phyloP scores from a whole-genome alignment of 2,797 vertebrate species.

The Perodicticus potto region DNA sequence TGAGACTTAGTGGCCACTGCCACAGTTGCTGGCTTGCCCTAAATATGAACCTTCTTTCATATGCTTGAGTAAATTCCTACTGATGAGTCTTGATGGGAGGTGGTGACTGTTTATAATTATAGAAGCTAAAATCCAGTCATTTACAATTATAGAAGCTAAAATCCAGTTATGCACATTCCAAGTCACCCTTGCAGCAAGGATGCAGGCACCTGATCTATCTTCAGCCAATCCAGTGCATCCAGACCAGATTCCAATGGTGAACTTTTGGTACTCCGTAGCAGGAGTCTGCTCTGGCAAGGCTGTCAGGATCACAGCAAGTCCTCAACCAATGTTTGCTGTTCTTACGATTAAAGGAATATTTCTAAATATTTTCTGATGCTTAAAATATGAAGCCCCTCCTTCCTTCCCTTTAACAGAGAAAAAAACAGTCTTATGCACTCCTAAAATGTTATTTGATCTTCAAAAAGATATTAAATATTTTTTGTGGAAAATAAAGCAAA shows the following conservation, averaged over 20 bases:
- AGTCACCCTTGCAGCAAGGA: not conserved
- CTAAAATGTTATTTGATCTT: slow-evolving; percentile 4
- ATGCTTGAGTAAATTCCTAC: not conserved
- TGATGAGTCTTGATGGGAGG: not conserved
- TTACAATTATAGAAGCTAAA: not conserved
- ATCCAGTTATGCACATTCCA: not conserved
- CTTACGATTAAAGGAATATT: not conserved
- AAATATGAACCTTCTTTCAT: not conserved
- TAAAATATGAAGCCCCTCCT: not conserved
- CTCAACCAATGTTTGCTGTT: not conserved
- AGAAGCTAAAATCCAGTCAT: not conserved
- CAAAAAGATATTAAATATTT: slow-evolving; percentile 23
- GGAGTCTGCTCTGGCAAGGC: not conserved
- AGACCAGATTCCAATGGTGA: not conserved
- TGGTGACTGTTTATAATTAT: not conserved
- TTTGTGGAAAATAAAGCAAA: not conserved
- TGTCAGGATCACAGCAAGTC: not conserved
- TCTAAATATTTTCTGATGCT: slow-evolving; percentile 34
- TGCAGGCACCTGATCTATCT: not conserved
- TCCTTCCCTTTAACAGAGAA: not conserved
- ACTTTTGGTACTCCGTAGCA: not conserved
- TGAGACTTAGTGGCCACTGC: not conserved
- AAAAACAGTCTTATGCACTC: not conserved
- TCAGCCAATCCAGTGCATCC: not conserved
- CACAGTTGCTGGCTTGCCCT: not conserved